Conservation (phyloP, 1,140 invertebrate genomes). For the Paramacrobiotus metropolitanus region DNA sequence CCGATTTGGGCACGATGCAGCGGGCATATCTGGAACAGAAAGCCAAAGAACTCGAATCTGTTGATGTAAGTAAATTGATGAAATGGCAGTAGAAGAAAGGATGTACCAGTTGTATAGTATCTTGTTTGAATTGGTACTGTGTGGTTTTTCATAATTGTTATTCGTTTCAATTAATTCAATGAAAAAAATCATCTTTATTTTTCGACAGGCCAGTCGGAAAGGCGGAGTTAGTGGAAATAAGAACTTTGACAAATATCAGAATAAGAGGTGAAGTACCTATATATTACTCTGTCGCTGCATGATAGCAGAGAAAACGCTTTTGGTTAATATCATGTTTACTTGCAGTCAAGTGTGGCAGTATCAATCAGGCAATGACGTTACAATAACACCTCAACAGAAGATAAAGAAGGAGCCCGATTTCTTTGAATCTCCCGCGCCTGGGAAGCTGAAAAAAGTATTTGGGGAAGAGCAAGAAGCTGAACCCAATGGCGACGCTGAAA, state of each 20-base stretch:
- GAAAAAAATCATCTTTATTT: no score
- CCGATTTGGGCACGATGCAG: slow-evolving; percentile 1
- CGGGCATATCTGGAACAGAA: background rate
- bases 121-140: no score
- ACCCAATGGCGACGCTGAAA: background rate
- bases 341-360: slow-evolving; percentile 3
- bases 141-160: no score
- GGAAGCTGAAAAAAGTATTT: background rate
- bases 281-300: no score
- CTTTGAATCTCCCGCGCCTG: background rate
- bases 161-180: no score
- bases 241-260: slow-evolving; percentile 1
- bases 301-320: no score
- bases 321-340: background rate
- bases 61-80: background rate
- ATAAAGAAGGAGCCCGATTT: background rate
- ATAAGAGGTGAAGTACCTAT: slow-evolving; percentile 3
- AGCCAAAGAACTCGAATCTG: background rate
- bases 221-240: background rate
- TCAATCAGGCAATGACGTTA: background rate
- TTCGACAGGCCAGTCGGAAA: background rate
- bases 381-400: background rate
- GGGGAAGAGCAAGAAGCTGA: background rate
- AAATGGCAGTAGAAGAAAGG: no score
- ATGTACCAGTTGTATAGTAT: no score